Evolutionary conservation across 2,797 vertebrate species (phyloP).

Genomic region (Coccyzus lansbergi): DNA sequence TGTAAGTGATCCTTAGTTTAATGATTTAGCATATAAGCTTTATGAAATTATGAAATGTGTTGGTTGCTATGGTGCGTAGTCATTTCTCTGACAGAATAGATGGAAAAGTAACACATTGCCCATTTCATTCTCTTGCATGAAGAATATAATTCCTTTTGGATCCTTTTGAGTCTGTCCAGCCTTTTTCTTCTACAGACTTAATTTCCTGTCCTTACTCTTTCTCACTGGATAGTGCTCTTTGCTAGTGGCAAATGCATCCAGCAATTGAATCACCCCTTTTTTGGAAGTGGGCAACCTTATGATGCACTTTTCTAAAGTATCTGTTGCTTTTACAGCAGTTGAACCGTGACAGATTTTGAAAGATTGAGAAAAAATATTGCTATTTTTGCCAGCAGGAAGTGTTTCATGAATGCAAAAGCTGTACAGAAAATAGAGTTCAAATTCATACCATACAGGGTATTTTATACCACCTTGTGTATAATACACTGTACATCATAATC

Average conservation of each 20-base stretch:
- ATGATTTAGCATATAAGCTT: conserved; percentile 34
- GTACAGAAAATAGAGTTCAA: background rate
- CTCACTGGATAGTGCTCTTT: background rate
- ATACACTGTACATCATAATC: background rate
- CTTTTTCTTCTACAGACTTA: background rate
- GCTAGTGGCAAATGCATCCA: background rate
- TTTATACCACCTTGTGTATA: background rate
- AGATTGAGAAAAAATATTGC: conserved; percentile 19
- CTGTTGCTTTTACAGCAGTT: background rate
- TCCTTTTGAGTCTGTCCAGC: background rate
- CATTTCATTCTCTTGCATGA: background rate
- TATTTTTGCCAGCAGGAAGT: conserved; percentile 8
- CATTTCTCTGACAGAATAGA: background rate
- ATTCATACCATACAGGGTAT: background rate
- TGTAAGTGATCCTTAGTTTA: conserved; percentile 52
- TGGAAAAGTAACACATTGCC: background rate
- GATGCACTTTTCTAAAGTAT: background rate
- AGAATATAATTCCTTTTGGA: background rate
- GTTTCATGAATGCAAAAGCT: background rate
- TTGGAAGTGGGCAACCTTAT: background rate
- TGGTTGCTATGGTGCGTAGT: background rate
- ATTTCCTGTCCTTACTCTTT: background rate
- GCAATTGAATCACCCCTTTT: background rate
- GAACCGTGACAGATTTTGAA: conserved; percentile 32
- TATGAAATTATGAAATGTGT: background rate